Base-by-base conservation (phyloP, 2,797 vertebrate species). In the Arctocebus calabarensis region DNA sequence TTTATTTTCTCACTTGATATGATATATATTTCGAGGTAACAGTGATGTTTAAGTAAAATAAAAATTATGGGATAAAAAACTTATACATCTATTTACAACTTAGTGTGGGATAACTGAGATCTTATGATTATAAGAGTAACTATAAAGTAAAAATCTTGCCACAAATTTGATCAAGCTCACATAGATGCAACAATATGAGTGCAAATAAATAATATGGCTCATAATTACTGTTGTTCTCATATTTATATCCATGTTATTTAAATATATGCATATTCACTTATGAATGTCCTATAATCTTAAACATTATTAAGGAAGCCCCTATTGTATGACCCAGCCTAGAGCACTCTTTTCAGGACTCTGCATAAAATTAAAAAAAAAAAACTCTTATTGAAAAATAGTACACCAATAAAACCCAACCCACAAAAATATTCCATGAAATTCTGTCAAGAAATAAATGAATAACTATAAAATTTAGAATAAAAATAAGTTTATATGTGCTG, bases 21-120 rank as follows among this genome's bases (percentile, higher is more conserved):
- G n/a, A 19, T 14, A 89, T 52, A 19, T 14, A 89, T 52, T 73
- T 83, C 34, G 92, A 45, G 40, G 37, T 1, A 64, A 29, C 34
- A 88, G 32, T 45, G 52, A 68, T 77, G 78, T 1, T 55, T 64
- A 45, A 62, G 27, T 66, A 75, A 88, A 94, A 66, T 2, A 7
- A 5, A 64, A 94, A 91, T 48, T 32, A n/a, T 91, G 20, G 71
- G 20, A 89, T 48, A 32, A 84, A 77, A 43, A 92, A 83, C 22
- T n/a, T 57, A 78, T 22, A 2, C 5, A 43, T 52, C 34, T 59
- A 5, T 66, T 93, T 89, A 64, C 22, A 37, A 62, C 73, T 68
- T 74, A 37, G 9, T 52, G 11, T 66, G 20, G 13, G 8, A 64
- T 77, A 70, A 91, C 8, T 66, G 29, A 32, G 32, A 57, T 59